Evolutionary conservation across 2,113 vertebrate species (phyloP).

Genomic region (Paracanthobrama guichenoti): DNA sequence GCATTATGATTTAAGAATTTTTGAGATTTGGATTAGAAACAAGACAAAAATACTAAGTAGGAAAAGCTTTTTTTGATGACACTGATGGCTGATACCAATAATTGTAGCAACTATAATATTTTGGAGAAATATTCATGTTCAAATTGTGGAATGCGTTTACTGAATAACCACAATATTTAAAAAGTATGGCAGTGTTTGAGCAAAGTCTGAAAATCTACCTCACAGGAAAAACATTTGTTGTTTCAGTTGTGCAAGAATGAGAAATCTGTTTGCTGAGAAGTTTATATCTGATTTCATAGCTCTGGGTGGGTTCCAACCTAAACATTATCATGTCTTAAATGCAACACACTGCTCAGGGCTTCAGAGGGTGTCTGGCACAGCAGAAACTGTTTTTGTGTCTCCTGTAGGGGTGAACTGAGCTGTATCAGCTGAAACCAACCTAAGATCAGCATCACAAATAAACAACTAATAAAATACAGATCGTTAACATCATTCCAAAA

Average conservation of each 20-base stretch:
- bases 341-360: neutral
- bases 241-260: slow-evolving; percentile 10
- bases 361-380: slow-evolving; percentile 8
- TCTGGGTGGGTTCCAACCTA: slow-evolving; percentile 2
- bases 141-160: neutral
- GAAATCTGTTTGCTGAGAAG: slow-evolving; percentile 1
- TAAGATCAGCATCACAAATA: slow-evolving; percentile 25
- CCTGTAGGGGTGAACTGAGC: neutral
- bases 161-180: neutral
- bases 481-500: neutral
- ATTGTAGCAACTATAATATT: neutral
- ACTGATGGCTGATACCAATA: neutral
- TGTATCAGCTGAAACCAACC: slow-evolving; percentile 2
- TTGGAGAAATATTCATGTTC: neutral
- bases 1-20: too few species aligned
- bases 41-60: too few species aligned
- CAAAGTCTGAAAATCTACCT: neutral
- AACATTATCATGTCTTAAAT: slow-evolving; percentile 27
- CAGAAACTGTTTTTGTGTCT: neutral
- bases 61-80: neutral
- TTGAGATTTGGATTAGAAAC: too few species aligned
- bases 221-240: neutral
- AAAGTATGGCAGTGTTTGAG: neutral
- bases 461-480: neutral
- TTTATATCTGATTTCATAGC: slow-evolving; percentile 40